Evolutionary conservation across 1,140 invertebrate genomes (phyloP).

Genomic region (Atta cephalotes): DNA sequence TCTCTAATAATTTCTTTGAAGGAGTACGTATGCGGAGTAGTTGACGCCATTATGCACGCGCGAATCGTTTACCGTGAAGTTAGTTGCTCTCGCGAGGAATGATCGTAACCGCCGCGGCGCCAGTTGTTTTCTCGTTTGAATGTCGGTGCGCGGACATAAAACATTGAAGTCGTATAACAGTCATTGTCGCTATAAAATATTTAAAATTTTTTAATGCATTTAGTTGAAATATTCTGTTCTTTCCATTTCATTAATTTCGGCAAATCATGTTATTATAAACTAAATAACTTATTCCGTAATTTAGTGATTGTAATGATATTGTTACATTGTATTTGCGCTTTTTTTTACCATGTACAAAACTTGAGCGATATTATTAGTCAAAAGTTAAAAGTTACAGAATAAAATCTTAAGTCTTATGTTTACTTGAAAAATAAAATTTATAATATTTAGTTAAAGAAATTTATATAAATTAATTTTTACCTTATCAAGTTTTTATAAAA

Average conservation of each 20-base stretch:
- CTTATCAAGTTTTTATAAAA: neutral
- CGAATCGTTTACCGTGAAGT: neutral
- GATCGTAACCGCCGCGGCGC: neutral
- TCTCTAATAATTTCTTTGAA: neutral
- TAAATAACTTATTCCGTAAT: neutral
- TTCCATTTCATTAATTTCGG: neutral
- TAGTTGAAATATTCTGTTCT: neutral
- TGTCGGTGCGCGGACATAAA: neutral
- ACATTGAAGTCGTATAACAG: neutral
- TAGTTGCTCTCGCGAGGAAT: neutral
- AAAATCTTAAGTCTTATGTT: neutral
- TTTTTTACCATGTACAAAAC: too few relatives aligned
- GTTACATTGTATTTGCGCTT: too few relatives aligned
- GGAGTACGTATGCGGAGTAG: neutral
- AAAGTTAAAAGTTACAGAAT: too few relatives aligned
- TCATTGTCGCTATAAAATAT: neutral
- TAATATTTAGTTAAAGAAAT: neutral
- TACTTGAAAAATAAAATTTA: neutral
- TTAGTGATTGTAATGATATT: too few relatives aligned
- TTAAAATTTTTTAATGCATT: neutral
- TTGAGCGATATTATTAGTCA: too few relatives aligned
- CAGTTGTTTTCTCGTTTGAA: neutral
- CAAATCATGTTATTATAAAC: neutral
- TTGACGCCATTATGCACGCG: neutral
- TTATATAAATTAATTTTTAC: constrained; percentile 4